These are phyloP conservation scores for Drosophila fuyamai DNA, from an alignment of 1,140 invertebrate species.

Conservation along the genomic window DNA sequence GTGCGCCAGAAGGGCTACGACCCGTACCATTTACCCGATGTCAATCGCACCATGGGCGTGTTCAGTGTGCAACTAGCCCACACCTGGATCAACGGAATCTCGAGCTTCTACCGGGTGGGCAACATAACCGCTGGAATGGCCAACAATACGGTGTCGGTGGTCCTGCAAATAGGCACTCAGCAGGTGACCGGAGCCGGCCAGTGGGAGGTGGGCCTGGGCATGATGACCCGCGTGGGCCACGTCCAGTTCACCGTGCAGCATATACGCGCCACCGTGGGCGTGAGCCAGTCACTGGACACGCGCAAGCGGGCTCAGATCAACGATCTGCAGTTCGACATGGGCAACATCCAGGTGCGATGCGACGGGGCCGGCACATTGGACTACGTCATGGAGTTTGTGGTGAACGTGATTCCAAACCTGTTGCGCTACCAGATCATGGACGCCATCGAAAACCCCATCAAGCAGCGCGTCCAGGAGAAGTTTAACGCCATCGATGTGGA, in stretches of 20 bases:
- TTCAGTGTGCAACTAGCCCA: constrained; percentile 89
- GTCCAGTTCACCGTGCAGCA: constrained; percentile 91
- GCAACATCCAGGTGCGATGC: constrained; percentile 91
- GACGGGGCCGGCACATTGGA: constrained; percentile 93
- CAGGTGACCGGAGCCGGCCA: constrained; percentile 90
- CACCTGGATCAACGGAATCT: constrained; percentile 91
- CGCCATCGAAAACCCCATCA: constrained; percentile 90
- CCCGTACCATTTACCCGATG: constrained; percentile 90
- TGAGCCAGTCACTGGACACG: constrained; percentile 91
- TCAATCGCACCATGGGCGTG: constrained; percentile 89
- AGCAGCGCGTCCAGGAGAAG: constrained; percentile 87
- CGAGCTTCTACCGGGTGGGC: constrained; percentile 92
- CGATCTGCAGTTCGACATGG: constrained; percentile 91
- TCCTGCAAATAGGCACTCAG: constrained; percentile 91
- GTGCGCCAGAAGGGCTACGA: constrained; percentile 90
- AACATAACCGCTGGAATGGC: constrained; percentile 90
- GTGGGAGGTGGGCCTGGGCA: constrained; percentile 90
- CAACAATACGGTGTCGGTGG: constrained; percentile 87
- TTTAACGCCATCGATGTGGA: constrained; percentile 90
- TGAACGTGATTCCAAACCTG: constrained; percentile 93
- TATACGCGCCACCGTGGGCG: constrained; percentile 87
- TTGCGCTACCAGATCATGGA: constrained; percentile 94
- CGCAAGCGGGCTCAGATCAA: constrained; percentile 89
- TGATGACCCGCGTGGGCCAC: constrained; percentile 89
- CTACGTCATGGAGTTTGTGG: constrained; percentile 90